phyloP scores from a whole-genome alignment of 2,888 invertebrate genomes.

The Choristoneura rosaceana region DNA sequence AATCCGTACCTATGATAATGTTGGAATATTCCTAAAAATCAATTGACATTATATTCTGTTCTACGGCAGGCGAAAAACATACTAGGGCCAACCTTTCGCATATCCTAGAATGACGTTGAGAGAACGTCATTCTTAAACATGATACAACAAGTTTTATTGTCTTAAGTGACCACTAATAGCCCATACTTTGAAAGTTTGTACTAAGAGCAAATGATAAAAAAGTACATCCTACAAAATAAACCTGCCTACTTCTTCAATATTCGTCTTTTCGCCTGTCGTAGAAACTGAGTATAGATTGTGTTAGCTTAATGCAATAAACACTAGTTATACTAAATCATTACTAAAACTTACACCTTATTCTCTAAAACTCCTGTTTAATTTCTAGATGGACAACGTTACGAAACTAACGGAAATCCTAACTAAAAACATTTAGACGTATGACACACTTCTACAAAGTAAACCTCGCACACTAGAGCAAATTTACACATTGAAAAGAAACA shows the following conservation, averaged over 20 bases:
- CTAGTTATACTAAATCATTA: slow-evolving; percentile 52
- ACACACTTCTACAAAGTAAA: slow-evolving; percentile 11
- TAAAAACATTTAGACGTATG: slow-evolving; percentile 47
- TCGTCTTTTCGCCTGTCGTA: no score
- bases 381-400: slow-evolving; percentile 64
- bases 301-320: slow-evolving; percentile 43
- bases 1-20: slow-evolving; percentile 18
- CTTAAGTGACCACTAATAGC: no score
- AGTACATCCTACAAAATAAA: no score
- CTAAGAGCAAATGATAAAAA: no score
- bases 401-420: slow-evolving; percentile 62
- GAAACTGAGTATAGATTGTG: neutral
- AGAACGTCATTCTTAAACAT: no score
- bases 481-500: slow-evolving; percentile 52
- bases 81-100: no score
- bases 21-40: neutral
- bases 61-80: no score
- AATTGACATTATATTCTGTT: neutral
- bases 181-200: no score
- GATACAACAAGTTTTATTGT: no score
- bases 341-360: slow-evolving; percentile 59
- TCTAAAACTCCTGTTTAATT: slow-evolving; percentile 63
- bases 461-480: slow-evolving; percentile 42
- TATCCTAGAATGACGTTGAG: no score
- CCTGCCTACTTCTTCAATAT: no score